Conservation (phyloP, 2,888 invertebrate genomes). For the Andricus quercusramuli region DNA sequence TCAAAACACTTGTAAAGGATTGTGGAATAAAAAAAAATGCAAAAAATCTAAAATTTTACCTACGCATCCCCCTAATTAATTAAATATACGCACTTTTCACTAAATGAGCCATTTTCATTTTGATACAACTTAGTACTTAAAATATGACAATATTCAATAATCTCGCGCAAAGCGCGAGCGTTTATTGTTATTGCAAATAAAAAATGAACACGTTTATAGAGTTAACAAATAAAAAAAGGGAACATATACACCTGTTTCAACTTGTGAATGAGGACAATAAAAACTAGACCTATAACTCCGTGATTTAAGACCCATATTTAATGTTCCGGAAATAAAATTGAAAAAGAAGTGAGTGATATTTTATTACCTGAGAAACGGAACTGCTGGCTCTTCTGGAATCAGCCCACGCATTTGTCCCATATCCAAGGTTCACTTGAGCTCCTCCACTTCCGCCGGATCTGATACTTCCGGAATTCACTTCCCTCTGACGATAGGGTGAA, state of each 20-base stretch:
- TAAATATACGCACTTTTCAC: no score
- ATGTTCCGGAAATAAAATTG: background rate
- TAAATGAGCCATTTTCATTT: no score
- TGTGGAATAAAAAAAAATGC: no score
- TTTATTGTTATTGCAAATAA: no score
- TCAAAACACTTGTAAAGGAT: no score
- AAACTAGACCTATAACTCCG: background rate
- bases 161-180: no score
- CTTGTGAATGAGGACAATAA: background rate
- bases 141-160: no score
- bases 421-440: slow-evolving; percentile 79
- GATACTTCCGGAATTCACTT: slow-evolving; percentile 75
- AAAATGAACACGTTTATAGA: no score
- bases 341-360: background rate
- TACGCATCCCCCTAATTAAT: no score
- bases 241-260: background rate
- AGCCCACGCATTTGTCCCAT: slow-evolving; percentile 79
- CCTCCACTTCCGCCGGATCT: slow-evolving; percentile 78
- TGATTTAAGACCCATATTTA: background rate
- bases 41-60: no score
- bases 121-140: no score
- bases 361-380: slow-evolving; percentile 85
- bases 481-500: slow-evolving; percentile 83
- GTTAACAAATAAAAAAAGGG: background rate
- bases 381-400: slow-evolving; percentile 86